A percentile compares a stretch with the other conserved stretches of the same genome.
Conservation (phyloP, 2,113 vertebrate species). For the Neotoma lepida region DNA sequence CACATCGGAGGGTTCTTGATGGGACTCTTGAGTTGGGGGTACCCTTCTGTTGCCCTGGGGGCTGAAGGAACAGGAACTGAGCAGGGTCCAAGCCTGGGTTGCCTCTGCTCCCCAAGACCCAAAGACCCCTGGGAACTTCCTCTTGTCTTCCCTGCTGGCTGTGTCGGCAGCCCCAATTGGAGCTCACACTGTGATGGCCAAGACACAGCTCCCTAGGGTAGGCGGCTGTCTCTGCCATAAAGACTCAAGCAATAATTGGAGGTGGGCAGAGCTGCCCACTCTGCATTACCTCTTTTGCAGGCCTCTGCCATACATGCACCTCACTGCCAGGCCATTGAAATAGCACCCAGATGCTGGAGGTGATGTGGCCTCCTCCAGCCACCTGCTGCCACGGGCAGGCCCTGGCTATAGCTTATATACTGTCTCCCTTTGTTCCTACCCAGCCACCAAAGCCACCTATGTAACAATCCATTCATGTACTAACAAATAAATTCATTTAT, state of each 20-base stretch:
- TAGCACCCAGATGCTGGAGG: conserved; percentile 64
- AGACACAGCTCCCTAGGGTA: conserved; percentile 53
- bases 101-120: conserved; percentile 52
- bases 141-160: conserved; percentile 65
- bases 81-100: conserved; percentile 9
- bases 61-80: conserved; percentile 39
- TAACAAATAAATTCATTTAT: conserved; percentile 74
- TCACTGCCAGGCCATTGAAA: conserved; percentile 76
- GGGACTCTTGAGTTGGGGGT: not conserved
- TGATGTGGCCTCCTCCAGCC: conserved; percentile 67
- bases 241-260: conserved; percentile 82
- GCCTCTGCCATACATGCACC: conserved; percentile 65
- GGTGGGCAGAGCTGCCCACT: conserved; percentile 75
- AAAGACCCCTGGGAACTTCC: conserved; percentile 61
- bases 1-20: conserved; percentile 24
- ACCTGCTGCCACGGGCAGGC: conserved; percentile 58
- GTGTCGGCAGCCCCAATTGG: conserved; percentile 14
- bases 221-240: conserved; percentile 64
- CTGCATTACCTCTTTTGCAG: conserved; percentile 75
- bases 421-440: conserved; percentile 32
- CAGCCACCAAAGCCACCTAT: conserved; percentile 71
- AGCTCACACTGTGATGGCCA: conserved; percentile 79
- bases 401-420: conserved; percentile 67
- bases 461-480: conserved; percentile 38
- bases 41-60: conserved; percentile 22